Conservation (phyloP, 2,113 vertebrate species). For the Erythrocercus mccallii region DNA sequence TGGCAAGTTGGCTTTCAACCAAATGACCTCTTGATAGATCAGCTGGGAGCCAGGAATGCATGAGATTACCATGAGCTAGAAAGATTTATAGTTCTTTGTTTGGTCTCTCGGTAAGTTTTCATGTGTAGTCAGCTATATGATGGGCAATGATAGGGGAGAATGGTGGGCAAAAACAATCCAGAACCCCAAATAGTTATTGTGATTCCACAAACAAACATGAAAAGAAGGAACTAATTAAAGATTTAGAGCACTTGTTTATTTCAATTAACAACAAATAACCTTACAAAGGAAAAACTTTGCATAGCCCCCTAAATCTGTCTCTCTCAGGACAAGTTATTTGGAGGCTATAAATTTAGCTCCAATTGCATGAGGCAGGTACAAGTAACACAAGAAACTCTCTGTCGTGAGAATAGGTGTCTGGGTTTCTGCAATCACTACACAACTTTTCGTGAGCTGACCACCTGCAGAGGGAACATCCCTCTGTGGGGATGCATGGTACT, state of each 20-base stretch:
- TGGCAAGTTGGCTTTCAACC: constrained; percentile 68
- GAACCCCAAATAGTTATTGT: neutral
- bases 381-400: neutral
- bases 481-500: neutral
- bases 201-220: constrained; percentile 18
- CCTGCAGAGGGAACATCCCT: neutral
- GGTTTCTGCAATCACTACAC: neutral
- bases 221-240: constrained; percentile 10
- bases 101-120: constrained; percentile 55
- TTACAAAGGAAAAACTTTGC: constrained; percentile 21
- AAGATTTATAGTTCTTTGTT: constrained; percentile 68
- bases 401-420: neutral
- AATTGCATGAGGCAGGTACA: neutral
- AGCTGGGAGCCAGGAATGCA: constrained; percentile 48
- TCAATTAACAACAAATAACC: constrained; percentile 1
- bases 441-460: neutral
- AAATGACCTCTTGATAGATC: constrained; percentile 68
- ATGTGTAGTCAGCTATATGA: neutral
- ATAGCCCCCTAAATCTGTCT: neutral
- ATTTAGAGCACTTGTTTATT: constrained; percentile 14
- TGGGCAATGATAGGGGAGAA: neutral
- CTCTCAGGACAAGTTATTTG: neutral
- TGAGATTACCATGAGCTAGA: constrained; percentile 32
- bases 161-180: neutral
- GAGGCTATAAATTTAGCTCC: neutral